Base-by-base conservation (phyloP, 1,140 invertebrate genomes). In the Orius insidiosus region DNA sequence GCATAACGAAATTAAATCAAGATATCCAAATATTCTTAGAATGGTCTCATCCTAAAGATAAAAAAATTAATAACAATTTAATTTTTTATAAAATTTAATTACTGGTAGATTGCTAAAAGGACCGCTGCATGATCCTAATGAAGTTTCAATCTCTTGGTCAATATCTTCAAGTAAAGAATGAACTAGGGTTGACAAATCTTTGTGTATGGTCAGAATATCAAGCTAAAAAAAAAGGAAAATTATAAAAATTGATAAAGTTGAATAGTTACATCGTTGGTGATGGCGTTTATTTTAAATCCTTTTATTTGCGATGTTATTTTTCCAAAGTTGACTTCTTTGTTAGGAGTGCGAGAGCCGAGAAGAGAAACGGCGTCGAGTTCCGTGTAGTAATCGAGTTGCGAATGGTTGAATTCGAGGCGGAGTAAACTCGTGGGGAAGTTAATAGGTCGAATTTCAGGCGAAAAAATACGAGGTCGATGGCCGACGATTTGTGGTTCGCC, bases 321-420 rank as follows among this genome's bases (percentile, higher is more conserved):
- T n/a, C 42, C 19, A 44, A 37, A 31, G 24, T 49, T 42, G 8
- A 6, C 5, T 45, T 19, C 19, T 34, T 42, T 48, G 13, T 34
- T 48, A 5, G 39, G 16, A 2, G 15, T 13, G 5, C 11, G 41
- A 7, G 41, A 68, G 15, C 76, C 85, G 58, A 72, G 73, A 16
- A 92, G 63, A 51, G 80, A 62, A 8, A 92, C 74, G 45, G 81
- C 85, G 67, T 94, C 87, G 11, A 92, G 62, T 56, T 87, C 81
- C n/a, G 83, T 85, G 54, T 89, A 89, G 60, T 90, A 90, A 35
- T 84, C 73, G 13, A 87, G 66, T 44, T 72, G 62, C 34, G 67
- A 72, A 56, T 86, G 83, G 63, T 86, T 82, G 54, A 94, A 84
- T 60, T 94, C 88, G 45, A 94, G 63, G 32, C 81, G 36, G 42